These are phyloP conservation scores for Pedicia rivosa DNA, from an alignment of 2,888 invertebrate genomes.

Conservation along the genomic window DNA sequence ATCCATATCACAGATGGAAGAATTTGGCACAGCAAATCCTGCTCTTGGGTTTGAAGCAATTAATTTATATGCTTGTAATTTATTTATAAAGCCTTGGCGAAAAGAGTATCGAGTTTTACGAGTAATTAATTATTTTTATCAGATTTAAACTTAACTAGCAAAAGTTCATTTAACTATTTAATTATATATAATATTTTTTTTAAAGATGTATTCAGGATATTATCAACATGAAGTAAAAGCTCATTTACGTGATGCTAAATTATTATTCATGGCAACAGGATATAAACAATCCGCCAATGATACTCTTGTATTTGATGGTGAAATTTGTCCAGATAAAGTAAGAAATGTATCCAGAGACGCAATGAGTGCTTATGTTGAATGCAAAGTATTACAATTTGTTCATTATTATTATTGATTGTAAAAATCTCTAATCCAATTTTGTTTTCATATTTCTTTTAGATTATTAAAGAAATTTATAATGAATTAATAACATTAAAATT, in stretches of 20 bases:
- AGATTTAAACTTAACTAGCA: constrained; percentile 1
- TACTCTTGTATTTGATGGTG: constrained; percentile 46
- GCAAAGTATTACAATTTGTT: constrained; percentile 53
- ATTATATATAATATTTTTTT: constrained; percentile 13
- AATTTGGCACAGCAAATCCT: constrained; percentile 69
- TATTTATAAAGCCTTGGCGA: constrained; percentile 77
- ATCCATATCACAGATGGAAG: constrained; percentile 49
- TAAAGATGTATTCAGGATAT: constrained; percentile 70
- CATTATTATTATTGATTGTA: constrained; percentile 5
- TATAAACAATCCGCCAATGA: constrained; percentile 44
- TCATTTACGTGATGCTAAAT: constrained; percentile 60
- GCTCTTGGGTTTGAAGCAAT: constrained; percentile 71
- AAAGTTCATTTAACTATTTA: constrained; percentile 7
- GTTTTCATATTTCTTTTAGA: constrained; percentile 31
- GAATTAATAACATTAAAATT: constrained; percentile 44
- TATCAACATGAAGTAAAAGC: constrained; percentile 77
- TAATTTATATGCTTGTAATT: constrained; percentile 71
- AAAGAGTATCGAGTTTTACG: constrained; percentile 64
- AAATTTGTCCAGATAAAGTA: constrained; percentile 68
- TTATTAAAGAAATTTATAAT: constrained; percentile 56
- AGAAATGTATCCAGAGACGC: constrained; percentile 68
- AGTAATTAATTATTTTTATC: too few species aligned
- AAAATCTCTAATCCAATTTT: not conserved
- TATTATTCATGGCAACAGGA: constrained; percentile 67
- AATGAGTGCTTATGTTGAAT: constrained; percentile 73